phyloP scores from a whole-genome alignment of 2,797 vertebrate species.

The Pyrrhura leucotis region DNA sequence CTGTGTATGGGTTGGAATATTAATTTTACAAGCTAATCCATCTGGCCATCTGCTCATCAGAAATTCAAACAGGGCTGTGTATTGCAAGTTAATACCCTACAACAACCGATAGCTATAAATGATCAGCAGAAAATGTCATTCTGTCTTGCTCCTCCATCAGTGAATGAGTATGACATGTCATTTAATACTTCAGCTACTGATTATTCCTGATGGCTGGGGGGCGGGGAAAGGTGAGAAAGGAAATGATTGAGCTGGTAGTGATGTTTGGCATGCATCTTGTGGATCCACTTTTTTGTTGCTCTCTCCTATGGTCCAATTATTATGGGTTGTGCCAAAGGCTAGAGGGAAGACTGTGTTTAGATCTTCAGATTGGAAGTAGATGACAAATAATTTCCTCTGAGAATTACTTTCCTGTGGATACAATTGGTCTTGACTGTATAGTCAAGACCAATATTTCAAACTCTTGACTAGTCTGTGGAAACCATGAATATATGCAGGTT shows the following conservation, averaged over 20 bases:
- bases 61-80: conserved; percentile 52
- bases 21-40: conserved; percentile 62
- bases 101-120: conserved; percentile 33
- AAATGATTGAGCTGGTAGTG: conserved; percentile 31
- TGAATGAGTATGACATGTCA: conserved; percentile 24
- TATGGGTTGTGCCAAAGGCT: conserved; percentile 67
- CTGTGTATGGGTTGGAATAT: conserved; percentile 26
- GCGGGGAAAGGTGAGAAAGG: conserved; percentile 2
- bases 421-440: conserved; percentile 64
- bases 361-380: conserved; percentile 65
- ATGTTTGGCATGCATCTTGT: conserved; percentile 51
- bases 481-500: conserved; percentile 62
- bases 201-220: conserved; percentile 37
- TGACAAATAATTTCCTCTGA: conserved; percentile 72
- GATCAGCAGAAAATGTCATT: conserved; percentile 36
- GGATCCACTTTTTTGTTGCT: conserved; percentile 25
- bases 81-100: conserved; percentile 7
- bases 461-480: conserved; percentile 46
- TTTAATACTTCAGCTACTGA: conserved; percentile 47
- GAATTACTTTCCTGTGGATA: conserved; percentile 66
- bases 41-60: conserved; percentile 56
- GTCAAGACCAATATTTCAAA: conserved; percentile 70
- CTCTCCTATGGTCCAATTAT: conserved; percentile 67
- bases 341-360: conserved; percentile 65
- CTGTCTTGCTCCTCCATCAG: conserved; percentile 11